A percentile compares a stretch with the other conserved stretches of the same genome.
phyloP scores from a whole-genome alignment of 2,113 vertebrate genomes.

The Bothrops jararaca region DNA sequence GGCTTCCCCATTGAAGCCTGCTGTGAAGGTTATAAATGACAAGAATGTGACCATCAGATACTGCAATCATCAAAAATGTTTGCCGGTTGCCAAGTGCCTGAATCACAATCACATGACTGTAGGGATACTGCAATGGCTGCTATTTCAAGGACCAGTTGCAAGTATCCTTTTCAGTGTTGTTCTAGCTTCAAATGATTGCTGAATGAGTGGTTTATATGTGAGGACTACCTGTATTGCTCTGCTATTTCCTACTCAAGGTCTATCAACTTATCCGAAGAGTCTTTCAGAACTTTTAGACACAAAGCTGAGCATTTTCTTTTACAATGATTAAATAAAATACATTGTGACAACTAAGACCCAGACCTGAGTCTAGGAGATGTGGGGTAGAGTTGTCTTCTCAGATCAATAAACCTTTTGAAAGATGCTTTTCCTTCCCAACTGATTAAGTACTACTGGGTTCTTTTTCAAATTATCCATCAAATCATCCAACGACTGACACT shows the following conservation, averaged over 20 bases:
- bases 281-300: neutral
- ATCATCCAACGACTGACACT: neutral
- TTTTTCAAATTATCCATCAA: neutral
- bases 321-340: neutral
- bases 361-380: neutral
- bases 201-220: neutral
- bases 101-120: neutral
- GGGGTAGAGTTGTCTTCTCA: neutral
- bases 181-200: neutral
- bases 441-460: neutral
- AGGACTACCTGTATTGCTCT: neutral
- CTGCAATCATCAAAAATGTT: neutral
- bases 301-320: neutral
- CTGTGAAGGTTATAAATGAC: neutral
- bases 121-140: neutral
- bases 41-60: neutral
- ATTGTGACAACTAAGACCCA: neutral
- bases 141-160: neutral
- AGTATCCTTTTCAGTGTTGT: neutral
- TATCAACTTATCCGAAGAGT: neutral
- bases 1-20: neutral
- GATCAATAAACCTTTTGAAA: neutral
- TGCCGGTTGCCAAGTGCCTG: neutral
- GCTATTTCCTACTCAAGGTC: neutral
- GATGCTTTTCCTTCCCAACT: neutral